Evolutionary conservation across 2,888 invertebrate species (phyloP), one percentile per base, ranked within the genome.

Genomic region (Folsomia candida): DNA sequence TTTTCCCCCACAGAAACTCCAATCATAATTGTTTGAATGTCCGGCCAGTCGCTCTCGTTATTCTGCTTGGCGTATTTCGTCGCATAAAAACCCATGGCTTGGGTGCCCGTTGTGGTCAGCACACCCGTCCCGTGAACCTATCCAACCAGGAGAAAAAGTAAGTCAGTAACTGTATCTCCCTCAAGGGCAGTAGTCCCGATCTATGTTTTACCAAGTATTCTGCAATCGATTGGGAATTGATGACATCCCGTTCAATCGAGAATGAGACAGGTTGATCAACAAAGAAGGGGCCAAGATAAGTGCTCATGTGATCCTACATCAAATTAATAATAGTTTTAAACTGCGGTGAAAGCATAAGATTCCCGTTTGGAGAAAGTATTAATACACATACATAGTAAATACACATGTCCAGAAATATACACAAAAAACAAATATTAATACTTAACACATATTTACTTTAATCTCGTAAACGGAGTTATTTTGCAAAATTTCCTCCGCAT

Each of bases 221-320:
- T 24, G 67, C 72, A 26, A 75, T 71, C 4, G 73, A 67, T 22
- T 51, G 57, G 1, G 75, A 65, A 25, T 71, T 75, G 14, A 73
- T 71, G n/a, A 75, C 70, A 61, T 77, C 77, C n/a, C 76, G 62
- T 20, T 76, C 77, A 25, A 77, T 74, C 0, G 71, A 62, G 51
- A 77, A 72, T 20, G 70, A 54, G 14, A 73, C 70, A 0, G 75
- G 69, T 51, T 74, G 66, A 22, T 67, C 69, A 1, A 76, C 69
- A 28, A 75, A 70, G 60, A 78, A 77, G 0, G 78, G 78, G 0
- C 77, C 76, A 1, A 77, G 62, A 51, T 75, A 76, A 0, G 75
- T 75, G 0, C 71, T 68, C 0, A 78, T 26, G 51, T 78, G 78
- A 29, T 78, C 78, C 54, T 77, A 76, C 2, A n/a, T n/a, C n/a